A percentile compares a stretch with the other conserved stretches of the same genome.
phyloP scores from a whole-genome alignment of 2,113 vertebrate species.

The Macrotus californicus region DNA sequence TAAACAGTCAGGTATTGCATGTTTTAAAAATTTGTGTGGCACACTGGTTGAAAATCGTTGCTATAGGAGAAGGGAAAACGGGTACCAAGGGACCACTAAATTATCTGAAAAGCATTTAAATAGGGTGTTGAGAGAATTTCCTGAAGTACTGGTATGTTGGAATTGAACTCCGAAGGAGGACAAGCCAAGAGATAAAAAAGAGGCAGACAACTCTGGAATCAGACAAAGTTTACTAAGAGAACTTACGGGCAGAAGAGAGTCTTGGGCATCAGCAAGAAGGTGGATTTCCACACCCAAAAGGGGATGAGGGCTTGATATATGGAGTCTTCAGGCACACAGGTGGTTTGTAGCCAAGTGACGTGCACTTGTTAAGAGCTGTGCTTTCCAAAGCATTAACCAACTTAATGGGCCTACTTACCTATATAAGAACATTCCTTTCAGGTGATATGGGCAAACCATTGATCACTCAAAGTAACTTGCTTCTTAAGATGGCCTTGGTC shows the following conservation, averaged over 20 bases:
- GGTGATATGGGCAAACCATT: neutral
- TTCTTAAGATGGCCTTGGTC: neutral
- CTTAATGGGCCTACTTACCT: neutral
- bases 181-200: neutral
- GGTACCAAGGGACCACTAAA: neutral
- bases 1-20: no score
- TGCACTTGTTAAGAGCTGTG: neutral
- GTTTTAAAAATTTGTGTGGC: no score
- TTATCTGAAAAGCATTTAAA: neutral
- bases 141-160: neutral
- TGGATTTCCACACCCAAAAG: neutral
- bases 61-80: neutral
- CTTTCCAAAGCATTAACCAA: neutral
- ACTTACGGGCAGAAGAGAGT: neutral
- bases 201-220: neutral
- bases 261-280: neutral
- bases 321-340: neutral
- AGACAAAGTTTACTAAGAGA: neutral
- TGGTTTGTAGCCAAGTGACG: neutral
- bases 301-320: no score
- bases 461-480: neutral
- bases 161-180: no score
- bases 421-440: neutral
- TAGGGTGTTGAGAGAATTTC: neutral
- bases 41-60: neutral